phyloP scores from a whole-genome alignment of 2,888 invertebrate species.

The Tipula helvola region DNA sequence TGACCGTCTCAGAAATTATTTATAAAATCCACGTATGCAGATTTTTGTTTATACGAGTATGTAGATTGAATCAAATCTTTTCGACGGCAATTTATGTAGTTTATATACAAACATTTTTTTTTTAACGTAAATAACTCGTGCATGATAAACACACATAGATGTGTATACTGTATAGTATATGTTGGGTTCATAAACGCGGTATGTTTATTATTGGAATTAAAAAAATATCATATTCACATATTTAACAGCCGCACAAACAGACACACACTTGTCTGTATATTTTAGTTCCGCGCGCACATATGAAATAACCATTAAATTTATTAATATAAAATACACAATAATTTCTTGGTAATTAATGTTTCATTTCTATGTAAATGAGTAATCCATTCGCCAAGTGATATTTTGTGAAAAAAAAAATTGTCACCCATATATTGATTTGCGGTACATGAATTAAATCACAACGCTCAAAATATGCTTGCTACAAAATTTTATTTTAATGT shows the following conservation, averaged over 20 bases:
- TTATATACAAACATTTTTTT: background rate
- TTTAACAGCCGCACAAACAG: background rate
- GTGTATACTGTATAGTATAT: too few relatives aligned
- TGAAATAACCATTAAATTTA: background rate
- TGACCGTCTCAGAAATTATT: background rate
- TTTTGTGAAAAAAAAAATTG: background rate
- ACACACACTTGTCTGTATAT: background rate
- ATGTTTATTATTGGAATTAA: background rate
- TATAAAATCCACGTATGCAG: background rate
- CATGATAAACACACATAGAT: background rate
- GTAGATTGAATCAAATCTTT: background rate
- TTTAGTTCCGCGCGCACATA: background rate
- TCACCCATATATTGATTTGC: background rate
- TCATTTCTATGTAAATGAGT: background rate
- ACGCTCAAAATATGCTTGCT: background rate
- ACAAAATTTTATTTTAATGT: background rate
- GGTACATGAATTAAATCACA: background rate
- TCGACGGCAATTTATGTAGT: background rate
- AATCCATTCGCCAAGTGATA: background rate
- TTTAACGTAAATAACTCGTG: background rate
- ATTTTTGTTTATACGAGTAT: background rate
- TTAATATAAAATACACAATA: background rate
- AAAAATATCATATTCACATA: background rate
- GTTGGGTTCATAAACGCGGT: background rate
- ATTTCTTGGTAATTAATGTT: background rate